Evolutionary conservation across 1,140 invertebrate genomes (phyloP), one percentile per base, ranked within the genome.

Genomic region (Drosophila pandora): DNA sequence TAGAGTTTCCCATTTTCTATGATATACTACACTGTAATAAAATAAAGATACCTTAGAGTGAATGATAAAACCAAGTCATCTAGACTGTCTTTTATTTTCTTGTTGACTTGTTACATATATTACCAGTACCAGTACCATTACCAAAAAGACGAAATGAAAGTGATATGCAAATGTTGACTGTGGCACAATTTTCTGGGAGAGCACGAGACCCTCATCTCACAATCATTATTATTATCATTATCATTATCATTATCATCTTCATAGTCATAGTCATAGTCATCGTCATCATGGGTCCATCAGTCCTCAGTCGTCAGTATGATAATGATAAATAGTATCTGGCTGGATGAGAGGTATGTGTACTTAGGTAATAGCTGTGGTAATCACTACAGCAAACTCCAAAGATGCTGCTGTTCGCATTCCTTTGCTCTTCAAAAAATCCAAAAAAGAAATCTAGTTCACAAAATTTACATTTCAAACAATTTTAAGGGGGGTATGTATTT

Each of bases 111-210:
- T 76, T 68, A 76, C 72, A 76, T 43, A 55, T 76, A 55, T 67
- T 50, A 76, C 61, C 70, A 68, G 75, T 84, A 64, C 62, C 63
- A 8, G 8, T 32, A 32, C 8, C 8, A 28, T 3, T 5, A 28
- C 49, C 67, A 37, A 63, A 37, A 37, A 37, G 10, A 41, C 62
- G 32, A 80, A 81, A 77, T 63, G 77, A 84, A 87, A 84, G 77
- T 84, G 80, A 80, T 84, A 74, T 73, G 72, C 77, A 84, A 84
- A 84, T 84, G 82, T 84, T 84, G 76, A 83, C 76, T 68, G 23
- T 64, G 71, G 43, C 59, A 63, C 34, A 59, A 39, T 70, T 45
- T 41, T 45, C 41, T 45, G 13, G 62, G 62, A 60, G 73, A 79
- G 71, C 77, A 80, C 70, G 77, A 75, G 77, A 83, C 79, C 69